Evolutionary conservation across 2,113 vertebrate genomes (phyloP).

Genomic region (Mesembrinibis cayennensis): DNA sequence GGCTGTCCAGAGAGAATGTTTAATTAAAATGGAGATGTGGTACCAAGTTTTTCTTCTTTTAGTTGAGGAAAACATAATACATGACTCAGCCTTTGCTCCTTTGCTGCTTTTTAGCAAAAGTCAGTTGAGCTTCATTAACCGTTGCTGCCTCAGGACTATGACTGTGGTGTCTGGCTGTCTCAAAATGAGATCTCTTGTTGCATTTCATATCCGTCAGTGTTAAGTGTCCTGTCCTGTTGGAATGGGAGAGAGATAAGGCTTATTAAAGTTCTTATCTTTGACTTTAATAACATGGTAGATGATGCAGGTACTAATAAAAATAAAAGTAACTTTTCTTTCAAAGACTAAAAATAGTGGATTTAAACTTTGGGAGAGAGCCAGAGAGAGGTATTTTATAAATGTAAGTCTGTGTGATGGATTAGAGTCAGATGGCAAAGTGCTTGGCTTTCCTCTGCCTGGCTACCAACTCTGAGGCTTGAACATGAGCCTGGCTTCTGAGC

Average conservation of each 20-base stretch:
- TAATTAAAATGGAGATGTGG: constrained; percentile 22
- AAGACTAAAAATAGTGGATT: constrained; percentile 16
- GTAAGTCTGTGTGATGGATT: neutral
- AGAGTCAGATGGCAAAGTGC: neutral
- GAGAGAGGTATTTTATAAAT: neutral
- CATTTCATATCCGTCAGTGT: constrained; percentile 74
- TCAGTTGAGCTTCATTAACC: constrained; percentile 26
- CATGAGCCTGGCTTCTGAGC: neutral
- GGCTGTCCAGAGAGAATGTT: neutral
- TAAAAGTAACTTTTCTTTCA: constrained; percentile 67
- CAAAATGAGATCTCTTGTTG: constrained; percentile 72
- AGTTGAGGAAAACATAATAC: neutral
- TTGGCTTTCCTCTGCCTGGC: neutral
- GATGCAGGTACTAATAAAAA: constrained; percentile 57
- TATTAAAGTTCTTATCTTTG: constrained; percentile 94
- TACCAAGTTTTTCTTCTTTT: neutral
- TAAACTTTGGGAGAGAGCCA: neutral
- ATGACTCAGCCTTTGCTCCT: constrained; percentile 34
- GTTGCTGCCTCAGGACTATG: constrained; percentile 24
- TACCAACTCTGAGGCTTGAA: neutral
- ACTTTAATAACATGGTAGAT: constrained; percentile 74
- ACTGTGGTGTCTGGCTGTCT: constrained; percentile 44
- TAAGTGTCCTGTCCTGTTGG: constrained; percentile 60
- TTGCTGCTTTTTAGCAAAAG: constrained; percentile 1
- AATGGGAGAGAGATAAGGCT: constrained; percentile 77